Evolutionary conservation across 2,113 vertebrate species (phyloP), one percentile per base, ranked within the genome.

Genomic region (Actenoides hombroni): DNA sequence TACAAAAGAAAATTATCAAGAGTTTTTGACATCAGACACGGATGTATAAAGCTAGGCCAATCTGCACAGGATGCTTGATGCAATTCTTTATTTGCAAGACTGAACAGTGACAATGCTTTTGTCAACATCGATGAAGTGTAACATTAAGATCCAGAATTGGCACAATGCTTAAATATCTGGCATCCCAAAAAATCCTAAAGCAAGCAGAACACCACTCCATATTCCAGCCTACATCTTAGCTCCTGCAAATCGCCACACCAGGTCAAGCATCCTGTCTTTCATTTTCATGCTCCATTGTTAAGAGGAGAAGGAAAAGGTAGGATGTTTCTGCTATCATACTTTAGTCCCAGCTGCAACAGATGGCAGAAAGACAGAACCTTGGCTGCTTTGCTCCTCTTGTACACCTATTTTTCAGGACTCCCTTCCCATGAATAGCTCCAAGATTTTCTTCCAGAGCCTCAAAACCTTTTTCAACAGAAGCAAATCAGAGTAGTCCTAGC

Each of bases 341-440:
- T 61, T 3, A 69, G 29, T 28, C 25, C 39, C n/a, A 42, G 59
- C 16, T 76, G 54, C 67, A 91, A 74, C 1, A 16, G 40, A 28
- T 0, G 21, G 21, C 49, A 69, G 40, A 64, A 37, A 61, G 21
- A 23, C 13, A 79, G 49, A 73, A 74, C 14, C 29, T 68, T 0
- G 0, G 9, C 48, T 53, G 54, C 75, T 85, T 35, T 56, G 24
- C 35, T 44, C 24, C 59, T 69, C 48, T 26, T 1, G 0, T 13
- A 78, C 19, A 68, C 2, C 14, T 69, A 24, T 49, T 90, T 80
- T 88, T 91, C 75, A 87, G 59, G n/a, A 91, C 53, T 53, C 33
- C 19, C 44, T 69, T 31, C 11, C 67, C 25, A 73, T 9, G 24
- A 95, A 83, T 44, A 96, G 54, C 59, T 93, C 82, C 80, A 54